Percentiles rank a stretch among this genome's conserved stretches.
These are phyloP conservation scores for Falco berigora DNA, from an alignment of 2,797 vertebrate species.

Conservation along the genomic window DNA sequence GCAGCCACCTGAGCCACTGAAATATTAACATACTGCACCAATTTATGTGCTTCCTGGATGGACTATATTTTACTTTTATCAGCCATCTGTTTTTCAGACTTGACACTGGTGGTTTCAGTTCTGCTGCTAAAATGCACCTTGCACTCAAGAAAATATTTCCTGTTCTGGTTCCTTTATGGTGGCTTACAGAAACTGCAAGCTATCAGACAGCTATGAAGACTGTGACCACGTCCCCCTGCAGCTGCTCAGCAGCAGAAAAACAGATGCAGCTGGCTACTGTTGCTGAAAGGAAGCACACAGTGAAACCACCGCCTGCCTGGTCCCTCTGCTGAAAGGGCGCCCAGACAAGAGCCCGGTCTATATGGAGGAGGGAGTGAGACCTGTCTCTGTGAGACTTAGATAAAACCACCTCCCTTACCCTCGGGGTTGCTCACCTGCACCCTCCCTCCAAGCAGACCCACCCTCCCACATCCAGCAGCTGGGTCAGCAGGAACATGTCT, in stretches of 20 bases:
- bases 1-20: not conserved
- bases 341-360: not conserved
- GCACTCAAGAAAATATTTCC: conserved; percentile 34
- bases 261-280: not conserved
- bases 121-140: conserved; percentile 27
- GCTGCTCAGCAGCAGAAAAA: not conserved
- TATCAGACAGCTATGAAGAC: not conserved
- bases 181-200: conserved; percentile 10
- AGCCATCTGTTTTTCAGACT: conserved; percentile 29
- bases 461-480: not conserved
- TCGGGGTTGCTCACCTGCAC: fast-evolving
- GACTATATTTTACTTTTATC: conserved; percentile 2
- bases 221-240: not conserved
- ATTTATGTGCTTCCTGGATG: conserved; percentile 3
- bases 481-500: fast-evolving
- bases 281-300: fast-evolving
- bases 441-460: fast-evolving
- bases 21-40: not conserved
- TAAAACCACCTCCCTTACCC: not conserved
- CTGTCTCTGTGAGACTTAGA: no score
- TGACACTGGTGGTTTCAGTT: not conserved
- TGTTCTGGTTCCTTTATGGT: conserved; percentile 23
- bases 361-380: not conserved
- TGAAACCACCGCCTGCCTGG: fast-evolving
- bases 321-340: not conserved